phyloP scores from a whole-genome alignment of 2,888 invertebrate species.

The Erebia epiphron region DNA sequence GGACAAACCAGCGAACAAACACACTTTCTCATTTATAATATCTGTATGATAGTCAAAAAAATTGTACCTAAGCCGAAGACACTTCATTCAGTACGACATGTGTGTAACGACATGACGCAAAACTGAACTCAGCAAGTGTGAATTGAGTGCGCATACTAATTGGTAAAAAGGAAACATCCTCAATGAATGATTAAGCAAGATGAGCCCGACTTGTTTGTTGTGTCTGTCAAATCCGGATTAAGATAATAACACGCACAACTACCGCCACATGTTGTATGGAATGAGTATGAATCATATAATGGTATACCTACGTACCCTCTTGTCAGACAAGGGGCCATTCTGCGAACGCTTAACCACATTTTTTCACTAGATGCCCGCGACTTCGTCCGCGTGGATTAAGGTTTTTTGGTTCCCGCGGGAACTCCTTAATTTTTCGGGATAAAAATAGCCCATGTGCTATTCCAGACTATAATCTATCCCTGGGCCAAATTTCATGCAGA shows the following conservation, averaged over 20 bases:
- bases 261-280: neutral
- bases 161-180: conserved; percentile 79
- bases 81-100: conserved; percentile 30
- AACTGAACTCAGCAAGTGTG: conserved; percentile 55
- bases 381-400: too few species aligned
- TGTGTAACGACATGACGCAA: conserved; percentile 52
- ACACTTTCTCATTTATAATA: too few species aligned
- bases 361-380: too few species aligned
- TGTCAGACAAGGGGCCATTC: too few species aligned
- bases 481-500: too few species aligned
- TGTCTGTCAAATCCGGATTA: conserved; percentile 30
- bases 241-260: neutral
- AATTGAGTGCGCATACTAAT: conserved; percentile 71
- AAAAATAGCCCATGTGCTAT: too few species aligned
- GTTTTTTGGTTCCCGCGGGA: too few species aligned
- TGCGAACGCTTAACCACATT: too few species aligned
- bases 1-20: too few species aligned
- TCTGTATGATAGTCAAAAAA: neutral
- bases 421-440: too few species aligned
- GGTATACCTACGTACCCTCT: too few species aligned
- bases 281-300: neutral
- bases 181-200: conserved; percentile 75
- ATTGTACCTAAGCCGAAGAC: conserved; percentile 28
- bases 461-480: too few species aligned
- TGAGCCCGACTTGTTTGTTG: conserved; percentile 42